Base-by-base conservation (phyloP, 2,888 invertebrate species). In the Leptinotarsa peninsularis region DNA sequence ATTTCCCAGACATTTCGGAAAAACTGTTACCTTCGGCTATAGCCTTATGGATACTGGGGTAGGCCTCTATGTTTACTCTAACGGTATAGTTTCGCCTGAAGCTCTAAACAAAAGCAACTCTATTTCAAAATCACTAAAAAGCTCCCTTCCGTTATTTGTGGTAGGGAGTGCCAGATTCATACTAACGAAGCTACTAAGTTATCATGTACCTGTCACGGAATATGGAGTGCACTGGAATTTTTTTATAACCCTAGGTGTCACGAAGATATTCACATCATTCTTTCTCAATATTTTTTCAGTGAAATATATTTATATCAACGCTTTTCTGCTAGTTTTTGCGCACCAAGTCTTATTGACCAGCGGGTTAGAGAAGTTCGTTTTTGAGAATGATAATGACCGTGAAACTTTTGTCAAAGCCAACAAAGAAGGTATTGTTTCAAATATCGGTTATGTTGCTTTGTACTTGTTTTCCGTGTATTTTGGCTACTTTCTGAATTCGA, bases 171-270 rank as follows among this genome's bases (percentile, higher is more conserved):
- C 89, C 0, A 90, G 96, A 77, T 93, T 91, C 80, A 71, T 93
- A 18, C 86, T 94, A 0, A 91, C 89, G 3, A 90, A 91, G 83
- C 86, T 92, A 60, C 88, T 94, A 2, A 92, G 94, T 80, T 99
- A 99, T 87, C 95, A 96, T 74, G 94, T 95, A 83, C 95, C 97
- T 87, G 92, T 95, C 0, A 92, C 94, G 0, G 99, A 99, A 87
- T 99, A 99, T 90, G 99, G 99, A 0, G 91, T 94, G 0, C 98
- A 99, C 87, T 98, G 98, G 96, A 99, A 99, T 88, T 99, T 99
- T 87, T 99, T 99, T 88, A 93, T 98, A 81, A 98, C 98, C 0
- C 89, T 99, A 74, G 97, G 96, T 3, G 88, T 93, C 58, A 93
- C 96, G 21, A 97, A 96, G 88, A 86, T 96, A 1, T 84, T 94